These are phyloP conservation scores for Philereme vetulata DNA, from an alignment of 2,888 invertebrate genomes.

Conservation along the genomic window DNA sequence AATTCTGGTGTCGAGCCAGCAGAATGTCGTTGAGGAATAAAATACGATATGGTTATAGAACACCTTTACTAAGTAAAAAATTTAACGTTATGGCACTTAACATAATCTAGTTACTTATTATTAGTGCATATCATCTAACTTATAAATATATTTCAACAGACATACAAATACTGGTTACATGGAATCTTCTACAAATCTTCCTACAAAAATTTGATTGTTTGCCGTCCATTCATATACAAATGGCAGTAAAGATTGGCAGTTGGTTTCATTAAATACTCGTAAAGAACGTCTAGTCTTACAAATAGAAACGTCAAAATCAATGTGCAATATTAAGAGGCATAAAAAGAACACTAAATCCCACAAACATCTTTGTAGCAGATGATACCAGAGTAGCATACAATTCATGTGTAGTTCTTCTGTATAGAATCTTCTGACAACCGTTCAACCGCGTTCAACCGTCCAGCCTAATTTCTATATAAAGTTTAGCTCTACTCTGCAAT, in stretches of 20 bases:
- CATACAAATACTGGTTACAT: slow-evolving; percentile 66
- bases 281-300: background rate
- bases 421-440: no score
- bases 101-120: slow-evolving; percentile 45
- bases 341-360: no score
- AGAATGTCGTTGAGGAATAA: background rate
- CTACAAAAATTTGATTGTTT: slow-evolving; percentile 2
- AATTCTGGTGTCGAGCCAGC: no score
- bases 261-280: background rate
- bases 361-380: no score
- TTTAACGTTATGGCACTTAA: slow-evolving; percentile 75
- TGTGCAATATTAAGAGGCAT: no score
- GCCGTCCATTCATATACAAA: background rate
- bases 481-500: background rate
- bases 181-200: slow-evolving; percentile 42
- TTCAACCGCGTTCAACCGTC: no score
- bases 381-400: no score
- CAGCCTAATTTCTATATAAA: background rate
- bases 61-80: slow-evolving; percentile 59
- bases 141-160: slow-evolving; percentile 53
- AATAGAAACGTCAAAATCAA: no score
- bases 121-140: slow-evolving; percentile 43
- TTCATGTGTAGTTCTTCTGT: no score
- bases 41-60: slow-evolving; percentile 24
- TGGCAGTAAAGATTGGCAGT: slow-evolving; percentile 27